Conservation (phyloP, 2,888 invertebrate genomes). For the Dynastes grantii region DNA sequence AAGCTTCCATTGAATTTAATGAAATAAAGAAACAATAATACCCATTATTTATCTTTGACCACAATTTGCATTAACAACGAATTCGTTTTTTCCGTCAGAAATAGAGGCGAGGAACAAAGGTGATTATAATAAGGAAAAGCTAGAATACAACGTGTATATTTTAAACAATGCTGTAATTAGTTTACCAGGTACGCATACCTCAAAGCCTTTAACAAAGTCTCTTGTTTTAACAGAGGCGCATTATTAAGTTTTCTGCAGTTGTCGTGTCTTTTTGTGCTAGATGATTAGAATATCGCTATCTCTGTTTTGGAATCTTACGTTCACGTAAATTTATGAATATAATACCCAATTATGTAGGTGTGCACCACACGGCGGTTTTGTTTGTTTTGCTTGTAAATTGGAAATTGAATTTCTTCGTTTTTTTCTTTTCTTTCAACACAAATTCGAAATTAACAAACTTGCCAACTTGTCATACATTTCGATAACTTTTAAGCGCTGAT, state of each 20-base stretch:
- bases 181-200: slow-evolving; percentile 26
- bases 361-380: no score
- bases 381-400: no score
- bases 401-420: no score
- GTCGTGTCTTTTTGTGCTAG: slow-evolving; percentile 24
- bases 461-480: no score
- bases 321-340: slow-evolving; percentile 1
- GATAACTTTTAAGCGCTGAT: no score
- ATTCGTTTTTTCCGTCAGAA: no score
- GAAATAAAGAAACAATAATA: no score
- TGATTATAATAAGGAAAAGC: slow-evolving; percentile 1
- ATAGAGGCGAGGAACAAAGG: no score
- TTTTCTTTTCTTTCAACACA: no score
- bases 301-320: background rate
- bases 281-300: slow-evolving; percentile 23
- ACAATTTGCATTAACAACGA: background rate
- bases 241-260: slow-evolving; percentile 43
- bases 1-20: no score
- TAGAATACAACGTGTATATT: slow-evolving; percentile 16
- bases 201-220: slow-evolving; percentile 16
- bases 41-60: no score
- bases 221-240: slow-evolving; percentile 10
- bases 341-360: background rate
- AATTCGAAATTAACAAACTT: background rate
- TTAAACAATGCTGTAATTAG: slow-evolving; percentile 30